Evolutionary conservation across 2,113 vertebrate species (phyloP).

Genomic region (Pelecanoides urinatrix): DNA sequence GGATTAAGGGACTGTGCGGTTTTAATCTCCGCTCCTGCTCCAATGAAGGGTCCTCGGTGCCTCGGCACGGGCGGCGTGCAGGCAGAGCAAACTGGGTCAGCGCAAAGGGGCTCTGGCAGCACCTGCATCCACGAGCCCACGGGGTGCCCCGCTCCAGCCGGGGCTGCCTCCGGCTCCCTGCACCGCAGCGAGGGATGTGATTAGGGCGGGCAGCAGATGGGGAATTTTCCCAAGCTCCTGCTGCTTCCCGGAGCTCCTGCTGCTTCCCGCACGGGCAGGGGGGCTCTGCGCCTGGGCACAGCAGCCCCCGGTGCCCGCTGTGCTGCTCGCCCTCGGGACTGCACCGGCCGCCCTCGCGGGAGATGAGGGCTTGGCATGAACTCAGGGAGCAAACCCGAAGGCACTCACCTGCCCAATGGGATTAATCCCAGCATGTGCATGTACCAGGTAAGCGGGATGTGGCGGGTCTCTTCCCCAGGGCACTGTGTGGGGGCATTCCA

Average conservation of each 20-base stretch:
- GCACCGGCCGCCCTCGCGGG: neutral
- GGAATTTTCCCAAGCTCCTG: neutral
- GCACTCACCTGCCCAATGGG: conserved; percentile 81
- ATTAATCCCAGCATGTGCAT: conserved; percentile 84
- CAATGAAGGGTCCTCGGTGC: neutral
- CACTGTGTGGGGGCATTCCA: neutral
- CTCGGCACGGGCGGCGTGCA: neutral
- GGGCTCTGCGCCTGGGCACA: neutral
- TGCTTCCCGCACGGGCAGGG: neutral
- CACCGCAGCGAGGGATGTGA: neutral
- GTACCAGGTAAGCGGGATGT: conserved; percentile 79
- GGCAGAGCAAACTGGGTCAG: conserved; percentile 53
- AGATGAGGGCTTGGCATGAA: conserved; percentile 83
- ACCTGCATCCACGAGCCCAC: neutral
- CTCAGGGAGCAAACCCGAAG: conserved; percentile 60
- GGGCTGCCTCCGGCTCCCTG: neutral
- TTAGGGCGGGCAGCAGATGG: neutral
- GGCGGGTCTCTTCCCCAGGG: neutral
- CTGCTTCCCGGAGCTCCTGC: neutral
- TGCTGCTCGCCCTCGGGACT: neutral
- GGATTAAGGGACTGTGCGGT: conserved; percentile 62
- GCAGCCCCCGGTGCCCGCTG: neutral
- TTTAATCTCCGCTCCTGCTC: conserved; percentile 28
- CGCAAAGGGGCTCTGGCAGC: neutral
- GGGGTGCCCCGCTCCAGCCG: neutral